Conservation (phyloP, 2,113 vertebrate species). For the Caretta caretta region DNA sequence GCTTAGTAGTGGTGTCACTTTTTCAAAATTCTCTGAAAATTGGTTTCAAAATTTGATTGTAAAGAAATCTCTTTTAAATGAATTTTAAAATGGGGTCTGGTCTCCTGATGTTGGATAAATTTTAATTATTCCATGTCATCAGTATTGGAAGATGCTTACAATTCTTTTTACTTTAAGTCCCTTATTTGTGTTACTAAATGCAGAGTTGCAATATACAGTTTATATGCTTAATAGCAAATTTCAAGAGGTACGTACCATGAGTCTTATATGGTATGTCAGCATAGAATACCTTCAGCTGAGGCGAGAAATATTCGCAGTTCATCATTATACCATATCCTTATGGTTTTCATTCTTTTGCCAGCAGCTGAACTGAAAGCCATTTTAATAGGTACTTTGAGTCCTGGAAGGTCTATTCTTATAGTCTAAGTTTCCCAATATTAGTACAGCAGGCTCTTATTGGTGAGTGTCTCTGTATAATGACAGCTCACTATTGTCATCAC, state of each 20-base stretch:
- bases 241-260: background rate
- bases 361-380: background rate
- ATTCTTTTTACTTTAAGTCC: background rate
- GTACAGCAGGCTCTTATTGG: background rate
- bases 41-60: background rate
- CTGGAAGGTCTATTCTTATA: background rate
- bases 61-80: background rate
- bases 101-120: rapidly evolving
- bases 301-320: background rate
- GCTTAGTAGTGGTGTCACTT: background rate
- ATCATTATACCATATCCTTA: background rate
- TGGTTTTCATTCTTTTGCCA: background rate
- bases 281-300: background rate
- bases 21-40: background rate
- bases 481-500: background rate
- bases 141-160: background rate
- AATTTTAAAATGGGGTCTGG: rapidly evolving
- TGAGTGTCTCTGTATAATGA: rapidly evolving
- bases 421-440: background rate
- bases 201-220: background rate
- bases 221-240: background rate
- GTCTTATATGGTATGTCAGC: background rate
- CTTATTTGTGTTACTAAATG: background rate
- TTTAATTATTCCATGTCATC: background rate
- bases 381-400: background rate